Percentiles rank a stretch among this genome's conserved stretches.
phyloP scores from a whole-genome alignment of 2,888 invertebrate genomes.

The Arge pagana region DNA sequence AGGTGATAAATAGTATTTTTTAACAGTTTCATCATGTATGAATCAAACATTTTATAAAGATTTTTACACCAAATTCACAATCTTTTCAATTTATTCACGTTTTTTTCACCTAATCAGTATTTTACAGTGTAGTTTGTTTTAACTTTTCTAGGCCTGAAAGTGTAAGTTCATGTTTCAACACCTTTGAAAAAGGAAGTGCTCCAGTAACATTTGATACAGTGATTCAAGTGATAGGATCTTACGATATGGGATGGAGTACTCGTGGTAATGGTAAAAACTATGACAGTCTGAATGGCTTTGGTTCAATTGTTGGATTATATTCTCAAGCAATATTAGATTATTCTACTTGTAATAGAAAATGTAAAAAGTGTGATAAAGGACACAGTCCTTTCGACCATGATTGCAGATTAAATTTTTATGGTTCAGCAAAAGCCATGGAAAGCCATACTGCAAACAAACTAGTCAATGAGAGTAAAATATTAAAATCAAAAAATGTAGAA shows the following conservation, averaged over 20 bases:
- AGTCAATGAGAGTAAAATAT: constrained; percentile 22
- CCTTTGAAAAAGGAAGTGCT: too few relatives aligned
- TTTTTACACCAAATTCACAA: too few relatives aligned
- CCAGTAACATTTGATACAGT: too few relatives aligned
- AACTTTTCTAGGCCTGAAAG: too few relatives aligned
- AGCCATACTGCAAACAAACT: constrained; percentile 27
- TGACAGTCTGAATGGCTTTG: constrained; percentile 31
- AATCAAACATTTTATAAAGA: too few relatives aligned
- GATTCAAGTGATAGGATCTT: too few relatives aligned
- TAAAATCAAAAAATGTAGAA: constrained; percentile 21
- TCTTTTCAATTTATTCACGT: too few relatives aligned
- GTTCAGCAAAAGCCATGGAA: constrained; percentile 37
- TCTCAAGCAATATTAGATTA: constrained; percentile 30
- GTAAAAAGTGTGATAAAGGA: constrained; percentile 27
- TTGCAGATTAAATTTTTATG: constrained; percentile 31
- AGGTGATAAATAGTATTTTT: too few relatives aligned
- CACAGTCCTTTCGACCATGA: constrained; percentile 29
- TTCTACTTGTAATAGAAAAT: constrained; percentile 27
- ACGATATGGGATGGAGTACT: constrained; percentile 32
- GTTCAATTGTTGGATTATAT: constrained; percentile 29
- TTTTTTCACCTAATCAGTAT: too few relatives aligned
- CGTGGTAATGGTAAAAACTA: constrained; percentile 27
- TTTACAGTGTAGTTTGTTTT: too few relatives aligned
- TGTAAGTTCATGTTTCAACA: too few relatives aligned
- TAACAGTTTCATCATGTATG: too few relatives aligned